These are phyloP conservation scores for Paratilapia polleni DNA, from an alignment of 2,113 vertebrate species.

Conservation along the genomic window DNA sequence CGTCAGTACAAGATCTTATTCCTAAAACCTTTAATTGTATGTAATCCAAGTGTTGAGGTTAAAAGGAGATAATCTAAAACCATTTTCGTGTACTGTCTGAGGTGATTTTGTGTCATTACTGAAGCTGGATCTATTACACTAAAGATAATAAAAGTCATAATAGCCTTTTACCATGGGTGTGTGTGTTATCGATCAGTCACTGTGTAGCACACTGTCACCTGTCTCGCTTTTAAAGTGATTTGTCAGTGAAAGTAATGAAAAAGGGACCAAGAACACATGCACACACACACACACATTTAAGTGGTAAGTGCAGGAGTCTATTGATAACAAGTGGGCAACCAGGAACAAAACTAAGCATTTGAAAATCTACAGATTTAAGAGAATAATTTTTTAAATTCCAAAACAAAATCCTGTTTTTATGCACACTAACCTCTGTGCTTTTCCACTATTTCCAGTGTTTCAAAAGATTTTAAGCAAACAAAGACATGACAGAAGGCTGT, in stretches of 20 bases:
- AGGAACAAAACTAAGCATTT: background rate
- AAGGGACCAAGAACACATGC: background rate
- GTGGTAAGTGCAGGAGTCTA: background rate
- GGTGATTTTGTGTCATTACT: conserved; percentile 24
- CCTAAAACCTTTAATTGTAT: background rate
- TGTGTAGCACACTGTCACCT: background rate
- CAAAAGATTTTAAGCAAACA: background rate
- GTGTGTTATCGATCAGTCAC: background rate
- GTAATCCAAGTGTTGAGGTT: no score
- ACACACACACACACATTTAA: background rate
- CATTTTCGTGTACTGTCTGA: background rate
- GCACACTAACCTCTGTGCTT: background rate
- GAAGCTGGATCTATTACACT: conserved; percentile 9
- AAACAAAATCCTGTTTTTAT: background rate
- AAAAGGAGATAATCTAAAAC: background rate
- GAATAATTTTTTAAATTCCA: no score
- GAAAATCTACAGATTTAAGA: no score
- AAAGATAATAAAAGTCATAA: background rate
- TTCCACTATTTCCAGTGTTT: background rate
- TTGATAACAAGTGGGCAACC: background rate
- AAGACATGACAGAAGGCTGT: background rate
- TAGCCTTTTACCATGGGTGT: background rate
- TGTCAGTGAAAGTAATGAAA: background rate
- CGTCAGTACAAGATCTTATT: background rate
- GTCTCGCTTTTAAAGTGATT: background rate